phyloP scores from a whole-genome alignment of 1,140 invertebrate species.

The Zeugodacus cucurbitae region DNA sequence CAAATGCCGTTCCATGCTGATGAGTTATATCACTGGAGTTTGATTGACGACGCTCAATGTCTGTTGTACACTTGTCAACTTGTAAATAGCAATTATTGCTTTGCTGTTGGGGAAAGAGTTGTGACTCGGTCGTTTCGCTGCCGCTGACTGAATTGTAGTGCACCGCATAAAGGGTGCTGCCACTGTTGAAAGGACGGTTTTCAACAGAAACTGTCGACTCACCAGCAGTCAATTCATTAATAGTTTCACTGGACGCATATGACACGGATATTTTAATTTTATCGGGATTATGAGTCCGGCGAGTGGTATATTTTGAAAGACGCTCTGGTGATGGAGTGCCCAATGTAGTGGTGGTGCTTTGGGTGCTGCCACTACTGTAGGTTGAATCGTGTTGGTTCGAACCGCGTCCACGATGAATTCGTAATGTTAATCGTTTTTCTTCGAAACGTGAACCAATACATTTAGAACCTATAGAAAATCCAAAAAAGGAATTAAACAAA shows the following conservation, averaged over 20 bases:
- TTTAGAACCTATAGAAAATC: slow-evolving; percentile 54
- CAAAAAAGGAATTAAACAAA: background rate
- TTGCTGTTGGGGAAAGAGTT: slow-evolving; percentile 65
- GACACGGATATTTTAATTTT: slow-evolving; percentile 86
- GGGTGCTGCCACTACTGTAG: slow-evolving; percentile 63
- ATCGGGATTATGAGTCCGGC: slow-evolving; percentile 71
- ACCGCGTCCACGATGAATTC: slow-evolving; percentile 84
- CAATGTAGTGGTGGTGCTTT: slow-evolving; percentile 60
- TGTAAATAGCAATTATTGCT: slow-evolving; percentile 70
- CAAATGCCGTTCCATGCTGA: slow-evolving; percentile 9
- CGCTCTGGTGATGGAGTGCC: slow-evolving; percentile 62
- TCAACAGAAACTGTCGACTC: slow-evolving; percentile 65
- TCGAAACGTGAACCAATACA: slow-evolving; percentile 76
- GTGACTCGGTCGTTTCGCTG: slow-evolving; percentile 55
- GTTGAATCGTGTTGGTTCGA: slow-evolving; percentile 62
- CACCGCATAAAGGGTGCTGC: slow-evolving; percentile 57
- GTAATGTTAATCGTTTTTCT: slow-evolving; percentile 88
- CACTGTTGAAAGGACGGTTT: slow-evolving; percentile 48
- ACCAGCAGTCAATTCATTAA: slow-evolving; percentile 66
- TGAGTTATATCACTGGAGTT: slow-evolving; percentile 66
- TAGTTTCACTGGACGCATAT: slow-evolving; percentile 82
- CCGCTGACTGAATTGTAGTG: slow-evolving; percentile 56
- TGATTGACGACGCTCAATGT: slow-evolving; percentile 62
- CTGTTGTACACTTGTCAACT: slow-evolving; percentile 68
- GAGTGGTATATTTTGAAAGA: slow-evolving; percentile 58